Evolutionary conservation across 2,888 invertebrate species (phyloP).

Genomic region (Seira musarum): DNA sequence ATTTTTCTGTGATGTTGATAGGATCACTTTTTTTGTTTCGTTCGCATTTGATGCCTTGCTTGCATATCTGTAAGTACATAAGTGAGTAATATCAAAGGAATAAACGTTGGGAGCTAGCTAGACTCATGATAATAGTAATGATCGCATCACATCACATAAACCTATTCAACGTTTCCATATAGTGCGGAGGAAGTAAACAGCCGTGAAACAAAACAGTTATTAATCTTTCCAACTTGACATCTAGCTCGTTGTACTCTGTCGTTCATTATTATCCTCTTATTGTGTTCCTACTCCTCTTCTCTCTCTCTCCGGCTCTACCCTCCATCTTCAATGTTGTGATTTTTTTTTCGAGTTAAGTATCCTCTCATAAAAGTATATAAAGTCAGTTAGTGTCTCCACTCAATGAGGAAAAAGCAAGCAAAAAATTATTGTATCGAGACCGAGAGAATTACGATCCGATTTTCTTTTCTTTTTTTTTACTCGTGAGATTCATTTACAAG

Average conservation of each 20-base stretch:
- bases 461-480: constrained; percentile 20
- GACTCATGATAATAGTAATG: too few relatives aligned
- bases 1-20: neutral
- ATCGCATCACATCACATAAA: too few relatives aligned
- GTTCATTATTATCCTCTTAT: constrained; percentile 54
- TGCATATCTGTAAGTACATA: too few relatives aligned
- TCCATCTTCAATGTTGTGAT: too few relatives aligned
- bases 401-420: constrained; percentile 20
- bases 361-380: neutral
- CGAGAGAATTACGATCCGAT: neutral
- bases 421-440: constrained; percentile 15
- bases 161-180: too few relatives aligned
- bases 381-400: constrained; percentile 43
- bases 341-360: too few relatives aligned
- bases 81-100: too few relatives aligned
- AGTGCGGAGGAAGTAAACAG: constrained; percentile 51
- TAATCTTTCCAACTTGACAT: constrained; percentile 67
- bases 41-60: too few relatives aligned
- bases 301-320: neutral
- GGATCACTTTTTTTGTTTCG: neutral
- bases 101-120: too few relatives aligned
- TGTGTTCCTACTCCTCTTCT: neutral
- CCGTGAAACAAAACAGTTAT: constrained; percentile 69
- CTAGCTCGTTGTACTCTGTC: constrained; percentile 59
- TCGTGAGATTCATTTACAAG: constrained; percentile 18